A percentile compares a stretch with the other conserved stretches of the same genome.
These are phyloP conservation scores for Apamea epomidion DNA, from an alignment of 2,888 invertebrate species.

Conservation along the genomic window DNA sequence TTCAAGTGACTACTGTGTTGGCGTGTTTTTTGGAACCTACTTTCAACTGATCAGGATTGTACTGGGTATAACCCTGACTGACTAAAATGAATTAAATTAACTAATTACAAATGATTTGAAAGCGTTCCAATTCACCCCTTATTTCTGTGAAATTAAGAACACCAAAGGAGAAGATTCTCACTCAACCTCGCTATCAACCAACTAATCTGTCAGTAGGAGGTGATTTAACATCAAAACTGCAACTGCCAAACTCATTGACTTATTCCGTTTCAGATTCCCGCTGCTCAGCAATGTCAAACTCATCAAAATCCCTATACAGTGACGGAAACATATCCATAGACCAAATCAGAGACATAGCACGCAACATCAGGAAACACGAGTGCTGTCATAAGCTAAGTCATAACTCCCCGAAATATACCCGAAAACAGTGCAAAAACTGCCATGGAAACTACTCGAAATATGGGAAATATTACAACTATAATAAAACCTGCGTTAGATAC, in stretches of 20 bases:
- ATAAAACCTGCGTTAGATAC: conserved; percentile 85
- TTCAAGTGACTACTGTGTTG: no score
- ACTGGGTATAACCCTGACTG: no score
- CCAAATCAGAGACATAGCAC: conserved; percentile 95
- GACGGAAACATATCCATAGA: conserved; percentile 88
- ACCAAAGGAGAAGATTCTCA: no score
- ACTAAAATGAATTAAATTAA: no score
- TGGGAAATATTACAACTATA: conserved; percentile 87
- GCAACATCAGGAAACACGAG: conserved; percentile 95
- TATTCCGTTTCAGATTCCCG: conserved; percentile 81
- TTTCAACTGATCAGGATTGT: no score
- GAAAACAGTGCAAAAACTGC: conserved; percentile 88
- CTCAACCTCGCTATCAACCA: no score
- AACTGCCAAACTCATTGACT: conserved; percentile 41
- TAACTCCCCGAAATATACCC: conserved; percentile 86
- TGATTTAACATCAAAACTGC: no score
- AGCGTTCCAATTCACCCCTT: no score
- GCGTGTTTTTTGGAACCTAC: no score
- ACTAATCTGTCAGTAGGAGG: no score
- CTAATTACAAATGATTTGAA: no score
- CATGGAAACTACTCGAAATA: conserved; percentile 83
- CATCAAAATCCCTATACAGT: conserved; percentile 91
- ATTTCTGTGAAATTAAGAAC: no score
- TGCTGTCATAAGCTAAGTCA: conserved; percentile 90
- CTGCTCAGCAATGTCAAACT: conserved; percentile 84